These are phyloP conservation scores for Salvelinus alpinus DNA, from an alignment of 2,113 vertebrate species.

Conservation along the genomic window DNA sequence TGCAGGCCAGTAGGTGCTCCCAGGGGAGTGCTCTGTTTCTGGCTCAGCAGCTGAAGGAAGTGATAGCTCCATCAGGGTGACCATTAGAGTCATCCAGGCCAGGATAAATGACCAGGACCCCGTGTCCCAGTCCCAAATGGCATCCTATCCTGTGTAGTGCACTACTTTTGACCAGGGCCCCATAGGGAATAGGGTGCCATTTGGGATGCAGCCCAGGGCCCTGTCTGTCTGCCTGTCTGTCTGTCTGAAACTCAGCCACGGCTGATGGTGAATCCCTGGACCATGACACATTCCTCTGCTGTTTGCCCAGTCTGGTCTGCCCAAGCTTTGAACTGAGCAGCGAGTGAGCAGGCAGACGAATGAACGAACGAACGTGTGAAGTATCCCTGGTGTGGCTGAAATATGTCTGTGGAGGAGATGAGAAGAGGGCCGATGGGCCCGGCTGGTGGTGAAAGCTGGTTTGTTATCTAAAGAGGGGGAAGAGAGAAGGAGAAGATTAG, in stretches of 20 bases:
- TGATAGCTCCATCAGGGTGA: neutral
- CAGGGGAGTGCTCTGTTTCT: neutral
- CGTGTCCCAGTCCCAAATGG: too few relatives aligned
- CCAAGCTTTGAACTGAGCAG: neutral
- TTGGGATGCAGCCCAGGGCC: too few relatives aligned
- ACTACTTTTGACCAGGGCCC: too few relatives aligned
- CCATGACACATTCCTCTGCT: neutral
- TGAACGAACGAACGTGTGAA: neutral
- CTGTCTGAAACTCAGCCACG: too few relatives aligned
- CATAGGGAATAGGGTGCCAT: too few relatives aligned
- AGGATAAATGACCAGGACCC: neutral
- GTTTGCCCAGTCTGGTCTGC: neutral
- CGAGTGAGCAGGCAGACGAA: neutral
- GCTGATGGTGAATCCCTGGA: neutral
- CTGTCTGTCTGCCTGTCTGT: too few relatives aligned
- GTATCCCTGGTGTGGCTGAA: neutral
- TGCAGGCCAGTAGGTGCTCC: constrained; percentile 19
- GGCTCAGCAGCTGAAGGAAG: neutral
- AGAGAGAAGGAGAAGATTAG: neutral
- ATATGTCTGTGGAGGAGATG: neutral
- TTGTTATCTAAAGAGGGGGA: constrained; percentile 4
- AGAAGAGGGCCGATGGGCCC: neutral
- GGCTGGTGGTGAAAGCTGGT: neutral
- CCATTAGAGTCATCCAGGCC: neutral
- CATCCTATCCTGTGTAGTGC: too few relatives aligned